Evolutionary conservation across 2,797 vertebrate species (phyloP), one percentile per base, ranked within the genome.

Genomic region (Arremon brunneinucha): DNA sequence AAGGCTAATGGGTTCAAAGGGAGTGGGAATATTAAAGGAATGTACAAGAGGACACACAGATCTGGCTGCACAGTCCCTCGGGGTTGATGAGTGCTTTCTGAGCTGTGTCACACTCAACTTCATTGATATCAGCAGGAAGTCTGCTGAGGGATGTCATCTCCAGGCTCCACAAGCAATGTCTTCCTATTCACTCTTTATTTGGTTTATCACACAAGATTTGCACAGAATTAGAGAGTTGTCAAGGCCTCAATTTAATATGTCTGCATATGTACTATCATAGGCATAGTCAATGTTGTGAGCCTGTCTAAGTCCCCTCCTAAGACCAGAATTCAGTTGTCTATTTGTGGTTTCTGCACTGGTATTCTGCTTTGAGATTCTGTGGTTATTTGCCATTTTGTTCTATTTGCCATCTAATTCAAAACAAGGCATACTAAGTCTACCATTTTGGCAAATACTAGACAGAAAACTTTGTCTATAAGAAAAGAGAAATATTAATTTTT

Each of bases 331-430:
- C 65, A 12, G 11, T 86, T 64, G 4, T 74, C 23, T 83, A 6
- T 68, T 74, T 0, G 0, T 77, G 27, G 7, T 77, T 78, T 26
- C 39, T 63, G 28, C 19, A 53, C n/a, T 21, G 39, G 2, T 69
- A 62, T 65, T 87, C 32, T 74, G 17, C 68, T 70, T 69, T 41
- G 35, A 28, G 59, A 44, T 65, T 78, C 50, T 57, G 43, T 49
- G n/a, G 19, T 71, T 64, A 83, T 67, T 90, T 50, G 12, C 1
- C 8, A 23, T 63, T 83, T 81, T 22, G 9, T 71, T 82, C 12
- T 79, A 17, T 72, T 84, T 89, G 34, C 46, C 49, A 30, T 46
- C 12, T 89, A 83, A 84, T 89, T 84, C 28, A 89, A 90, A 92
- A 76, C 57, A 78, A 86, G 32, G 41, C n/a, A 55, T 8, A 37